Percentiles rank a stretch among this genome's conserved stretches.
These are phyloP conservation scores for Cottoperca gobio DNA, from an alignment of 2,797 vertebrate species.

Conservation along the genomic window DNA sequence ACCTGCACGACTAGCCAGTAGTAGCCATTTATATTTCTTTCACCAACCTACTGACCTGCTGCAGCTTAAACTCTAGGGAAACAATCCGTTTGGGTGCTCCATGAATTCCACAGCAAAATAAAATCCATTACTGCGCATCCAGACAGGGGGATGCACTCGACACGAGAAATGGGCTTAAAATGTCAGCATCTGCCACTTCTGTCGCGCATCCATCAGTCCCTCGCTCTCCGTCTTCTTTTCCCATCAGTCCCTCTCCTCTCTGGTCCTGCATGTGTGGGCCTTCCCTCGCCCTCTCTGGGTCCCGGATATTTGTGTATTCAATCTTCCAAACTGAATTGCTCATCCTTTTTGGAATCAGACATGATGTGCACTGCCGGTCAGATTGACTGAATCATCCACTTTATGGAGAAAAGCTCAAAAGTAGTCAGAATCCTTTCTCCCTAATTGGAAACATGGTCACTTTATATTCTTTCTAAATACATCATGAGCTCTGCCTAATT, in stretches of 20 bases:
- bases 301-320: constrained; percentile 22
- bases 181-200: constrained; percentile 71
- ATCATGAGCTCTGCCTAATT: constrained; percentile 9
- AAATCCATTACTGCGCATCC: constrained; percentile 58
- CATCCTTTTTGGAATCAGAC: constrained; percentile 41
- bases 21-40: constrained; percentile 30
- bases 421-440: constrained; percentile 24
- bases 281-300: constrained; percentile 15
- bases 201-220: constrained; percentile 64
- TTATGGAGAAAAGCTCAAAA: constrained; percentile 20
- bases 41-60: constrained; percentile 56
- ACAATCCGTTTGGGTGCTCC: constrained; percentile 60
- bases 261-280: neutral
- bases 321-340: constrained; percentile 43
- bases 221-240: constrained; percentile 19
- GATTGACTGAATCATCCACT: constrained; percentile 46
- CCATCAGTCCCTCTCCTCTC: neutral
- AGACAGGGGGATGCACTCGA: constrained; percentile 56
- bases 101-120: constrained; percentile 35
- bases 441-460: constrained; percentile 25
- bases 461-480: constrained; percentile 10
- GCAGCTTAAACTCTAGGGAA: constrained; percentile 49
- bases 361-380: constrained; percentile 20
- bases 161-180: constrained; percentile 71
- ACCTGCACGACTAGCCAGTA: constrained; percentile 30